Evolutionary conservation across 2,113 vertebrate genomes (phyloP).

Genomic region (Polypterus senegalus): DNA sequence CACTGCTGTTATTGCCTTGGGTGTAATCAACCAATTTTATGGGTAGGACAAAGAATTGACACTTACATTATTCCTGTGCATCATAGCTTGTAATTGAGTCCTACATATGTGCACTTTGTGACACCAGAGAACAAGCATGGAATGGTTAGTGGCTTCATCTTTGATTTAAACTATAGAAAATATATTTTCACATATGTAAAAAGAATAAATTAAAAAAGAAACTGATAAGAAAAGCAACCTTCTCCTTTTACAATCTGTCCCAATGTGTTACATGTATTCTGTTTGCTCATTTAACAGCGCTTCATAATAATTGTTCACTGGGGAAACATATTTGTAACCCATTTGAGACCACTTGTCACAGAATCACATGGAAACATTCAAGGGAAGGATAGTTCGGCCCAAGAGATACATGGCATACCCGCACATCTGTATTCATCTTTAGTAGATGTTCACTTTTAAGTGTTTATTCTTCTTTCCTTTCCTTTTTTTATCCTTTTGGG

Average conservation of each 20-base stretch:
- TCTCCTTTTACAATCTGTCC: conserved; percentile 19
- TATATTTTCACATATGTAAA: conserved; percentile 4
- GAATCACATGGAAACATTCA: conserved; percentile 51
- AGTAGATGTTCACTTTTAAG: conserved; percentile 32
- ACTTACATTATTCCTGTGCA: too few relatives aligned
- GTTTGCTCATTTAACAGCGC: conserved; percentile 19
- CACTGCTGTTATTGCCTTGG: too few relatives aligned
- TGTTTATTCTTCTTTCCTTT: conserved; percentile 3
- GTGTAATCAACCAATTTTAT: too few relatives aligned
- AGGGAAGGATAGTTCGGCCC: conserved; percentile 55
- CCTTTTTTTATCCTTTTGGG: neutral
- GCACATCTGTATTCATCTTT: conserved; percentile 50
- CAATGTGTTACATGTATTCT: conserved; percentile 15
- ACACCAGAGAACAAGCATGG: neutral
- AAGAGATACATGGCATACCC: conserved; percentile 52
- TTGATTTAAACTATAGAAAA: conserved; percentile 14
- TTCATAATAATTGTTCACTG: conserved; percentile 17
- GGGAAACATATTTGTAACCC: conserved; percentile 53
- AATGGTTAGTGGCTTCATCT: conserved; percentile 10
- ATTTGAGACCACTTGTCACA: conserved; percentile 53
- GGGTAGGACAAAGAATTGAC: too few relatives aligned
- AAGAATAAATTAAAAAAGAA: too few relatives aligned
- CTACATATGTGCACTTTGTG: neutral
- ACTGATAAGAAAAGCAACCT: conserved; percentile 24
- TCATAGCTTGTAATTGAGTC: too few relatives aligned